Conservation (phyloP, 2,113 vertebrate genomes). For the Hepsetus odoe region DNA sequence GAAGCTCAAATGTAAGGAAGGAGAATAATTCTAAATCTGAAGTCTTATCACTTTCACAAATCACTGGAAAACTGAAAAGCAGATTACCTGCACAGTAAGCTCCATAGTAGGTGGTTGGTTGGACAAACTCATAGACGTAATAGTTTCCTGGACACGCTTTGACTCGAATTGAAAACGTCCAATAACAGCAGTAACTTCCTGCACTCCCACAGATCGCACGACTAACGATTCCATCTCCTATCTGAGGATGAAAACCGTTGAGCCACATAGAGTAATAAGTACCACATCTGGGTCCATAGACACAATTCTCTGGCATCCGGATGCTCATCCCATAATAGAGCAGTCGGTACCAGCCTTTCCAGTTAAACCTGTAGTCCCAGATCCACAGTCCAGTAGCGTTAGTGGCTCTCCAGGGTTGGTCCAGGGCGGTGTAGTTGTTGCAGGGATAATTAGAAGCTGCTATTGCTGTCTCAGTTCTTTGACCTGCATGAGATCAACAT, state of each 20-base stretch:
- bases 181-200: slow-evolving; percentile 11
- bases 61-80: neutral
- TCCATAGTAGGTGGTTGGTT: neutral
- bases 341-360: neutral
- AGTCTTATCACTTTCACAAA: no score
- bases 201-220: slow-evolving; percentile 18
- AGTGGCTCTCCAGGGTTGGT: neutral
- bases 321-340: neutral
- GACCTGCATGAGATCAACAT: no score
- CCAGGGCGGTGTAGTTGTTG: neutral
- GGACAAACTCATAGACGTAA: neutral
- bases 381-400: neutral
- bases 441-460: neutral
- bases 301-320: slow-evolving; percentile 39
- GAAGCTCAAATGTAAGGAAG: no score
- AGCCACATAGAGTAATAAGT: slow-evolving; percentile 20
- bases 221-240: neutral
- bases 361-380: neutral
- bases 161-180: slow-evolving; percentile 20
- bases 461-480: no score
- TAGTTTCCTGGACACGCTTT: slow-evolving; percentile 24
- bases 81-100: slow-evolving; percentile 48
- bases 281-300: neutral
- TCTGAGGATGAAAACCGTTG: neutral
- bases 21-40: no score